Base-by-base conservation (phyloP, 2,113 vertebrate species). In the Lepus europaeus region DNA sequence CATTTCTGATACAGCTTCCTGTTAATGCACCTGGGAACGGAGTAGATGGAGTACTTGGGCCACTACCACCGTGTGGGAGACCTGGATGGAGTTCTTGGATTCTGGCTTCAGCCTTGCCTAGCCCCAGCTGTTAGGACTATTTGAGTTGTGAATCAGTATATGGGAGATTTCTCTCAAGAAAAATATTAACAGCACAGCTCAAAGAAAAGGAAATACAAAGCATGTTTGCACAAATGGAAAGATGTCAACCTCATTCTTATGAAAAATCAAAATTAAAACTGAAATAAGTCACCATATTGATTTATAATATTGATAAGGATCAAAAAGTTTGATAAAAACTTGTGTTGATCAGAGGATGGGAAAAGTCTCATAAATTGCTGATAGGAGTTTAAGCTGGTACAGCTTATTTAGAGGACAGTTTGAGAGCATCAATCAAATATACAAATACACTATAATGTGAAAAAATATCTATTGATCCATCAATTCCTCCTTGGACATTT, bases 161-260 rank as follows among this genome's bases (percentile, higher is more conserved):
- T 59, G 56, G 17, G 56, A 59, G 14, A 17, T 59, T 5, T 59
- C 56, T 13, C 56, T 59, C 56, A 59, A 59, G 56, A 59, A 59
- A 59, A 59, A 59, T 13, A 59, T 16, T 59, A 59, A 59, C 56
- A 45, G 45, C 56, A 59, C 56, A 83, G 78, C 14, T 69, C 23
- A 77, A 29, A 84, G 63, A 51, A 94, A 85, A 85, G 23, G 61
- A 84, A 89, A 89, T 33, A 70, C 22, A 36, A 77, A 51, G 51
- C 29, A 56, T 17, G 53, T 56, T 56, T 56, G 53, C 53, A 59
- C 56, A 77, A 64, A 70, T n/a, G 70, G 69, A 69, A 70, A 61
- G 31, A 61, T 70, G 17, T 61, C 45, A 51, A 53, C 12, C 63
- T 84, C 31, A 53, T 33, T 90, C n/a, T 70, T 85, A 39, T 53